Conservation (phyloP, 2,113 vertebrate genomes). For the Astur gentilis region DNA sequence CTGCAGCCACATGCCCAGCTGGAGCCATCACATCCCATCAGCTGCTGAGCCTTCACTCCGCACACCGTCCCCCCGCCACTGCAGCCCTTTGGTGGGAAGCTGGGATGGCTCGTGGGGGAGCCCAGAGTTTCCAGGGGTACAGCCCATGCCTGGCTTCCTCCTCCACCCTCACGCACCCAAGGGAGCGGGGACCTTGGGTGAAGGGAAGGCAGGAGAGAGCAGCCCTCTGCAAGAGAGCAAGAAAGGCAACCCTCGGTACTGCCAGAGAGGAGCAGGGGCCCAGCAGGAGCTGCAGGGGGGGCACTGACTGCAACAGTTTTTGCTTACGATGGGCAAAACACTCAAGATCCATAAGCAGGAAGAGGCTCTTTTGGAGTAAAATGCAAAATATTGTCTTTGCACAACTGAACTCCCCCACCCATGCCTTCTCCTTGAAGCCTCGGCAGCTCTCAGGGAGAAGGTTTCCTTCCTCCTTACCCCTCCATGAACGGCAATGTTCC, state of each 20-base stretch:
- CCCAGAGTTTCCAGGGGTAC: not conserved
- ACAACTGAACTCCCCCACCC: not conserved
- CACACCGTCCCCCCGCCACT: not conserved
- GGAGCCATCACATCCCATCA: conserved; percentile 66
- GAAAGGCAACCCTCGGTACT: fast-evolving
- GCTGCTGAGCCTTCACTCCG: conserved; percentile 59
- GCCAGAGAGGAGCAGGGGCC: not conserved
- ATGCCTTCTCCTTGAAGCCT: not conserved
- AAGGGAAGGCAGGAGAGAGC: not conserved
- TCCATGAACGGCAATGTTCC: not conserved
- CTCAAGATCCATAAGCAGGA: not conserved
- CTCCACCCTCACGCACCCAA: not conserved
- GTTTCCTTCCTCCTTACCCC: conserved; percentile 9
- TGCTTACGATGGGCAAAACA: not conserved
- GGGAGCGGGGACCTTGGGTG: fast-evolving
- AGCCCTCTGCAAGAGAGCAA: not conserved
- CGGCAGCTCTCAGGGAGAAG: not conserved
- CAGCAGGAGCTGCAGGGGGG: not conserved
- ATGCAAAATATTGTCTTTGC: conserved; percentile 20
- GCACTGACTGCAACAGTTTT: not conserved
- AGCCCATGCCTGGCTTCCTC: not conserved
- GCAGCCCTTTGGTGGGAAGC: not conserved
- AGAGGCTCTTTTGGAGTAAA: not conserved
- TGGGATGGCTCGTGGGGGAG: fast-evolving
- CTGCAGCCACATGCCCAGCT: conserved; percentile 66